Evolutionary conservation across 1,140 invertebrate genomes (phyloP).

Genomic region (Nixonia krombeini): DNA sequence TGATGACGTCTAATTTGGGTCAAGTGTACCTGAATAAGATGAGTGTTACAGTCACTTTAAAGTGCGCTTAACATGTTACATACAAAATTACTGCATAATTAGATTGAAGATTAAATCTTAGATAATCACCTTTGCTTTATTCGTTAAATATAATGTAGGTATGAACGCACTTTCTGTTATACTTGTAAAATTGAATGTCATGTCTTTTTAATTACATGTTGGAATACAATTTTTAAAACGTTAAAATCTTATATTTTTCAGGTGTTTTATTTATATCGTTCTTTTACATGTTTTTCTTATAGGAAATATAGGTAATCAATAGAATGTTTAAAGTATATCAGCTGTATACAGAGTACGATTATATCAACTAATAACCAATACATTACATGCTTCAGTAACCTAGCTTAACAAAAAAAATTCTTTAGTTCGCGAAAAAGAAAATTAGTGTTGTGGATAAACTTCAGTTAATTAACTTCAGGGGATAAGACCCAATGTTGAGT

Average conservation of each 20-base stretch:
- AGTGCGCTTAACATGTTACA: constrained; percentile 6
- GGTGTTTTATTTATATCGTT: too few relatives aligned
- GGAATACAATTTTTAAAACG: too few relatives aligned
- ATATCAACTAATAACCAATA: constrained; percentile 48
- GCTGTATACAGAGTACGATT: constrained; percentile 13
- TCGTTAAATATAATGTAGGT: too few relatives aligned
- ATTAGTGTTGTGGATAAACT: too few relatives aligned
- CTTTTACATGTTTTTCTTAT: too few relatives aligned
- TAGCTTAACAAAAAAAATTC: constrained; percentile 59
- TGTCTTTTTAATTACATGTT: too few relatives aligned
- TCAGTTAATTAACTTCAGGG: too few relatives aligned
- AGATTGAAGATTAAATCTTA: constrained; percentile 1
- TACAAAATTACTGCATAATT: constrained; percentile 4
- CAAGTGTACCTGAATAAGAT: constrained; percentile 24
- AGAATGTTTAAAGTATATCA: constrained; percentile 16
- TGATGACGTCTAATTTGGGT: constrained; percentile 21
- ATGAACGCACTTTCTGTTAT: too few relatives aligned
- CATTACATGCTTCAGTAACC: constrained; percentile 65
- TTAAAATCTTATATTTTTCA: too few relatives aligned
- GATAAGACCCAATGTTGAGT: too few relatives aligned
- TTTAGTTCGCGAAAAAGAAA: too few relatives aligned
- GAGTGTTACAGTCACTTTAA: constrained; percentile 7
- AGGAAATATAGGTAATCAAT: constrained; percentile 19
- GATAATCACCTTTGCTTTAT: constrained; percentile 1
- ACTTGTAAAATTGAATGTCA: too few relatives aligned